These are phyloP conservation scores for Calosoma granatense DNA, from an alignment of 1,140 invertebrate genomes.

Conservation along the genomic window DNA sequence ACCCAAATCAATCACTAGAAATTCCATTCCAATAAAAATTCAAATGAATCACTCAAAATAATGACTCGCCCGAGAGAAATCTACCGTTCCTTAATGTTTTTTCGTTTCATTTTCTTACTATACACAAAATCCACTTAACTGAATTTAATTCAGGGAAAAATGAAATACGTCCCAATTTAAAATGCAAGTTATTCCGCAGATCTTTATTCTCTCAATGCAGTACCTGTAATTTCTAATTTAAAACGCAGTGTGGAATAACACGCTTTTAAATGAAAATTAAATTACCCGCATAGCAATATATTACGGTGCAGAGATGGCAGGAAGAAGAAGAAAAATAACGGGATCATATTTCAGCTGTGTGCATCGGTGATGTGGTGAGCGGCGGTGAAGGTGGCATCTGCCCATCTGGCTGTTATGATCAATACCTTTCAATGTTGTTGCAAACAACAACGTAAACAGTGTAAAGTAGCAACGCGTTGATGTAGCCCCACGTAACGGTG, in stretches of 20 bases:
- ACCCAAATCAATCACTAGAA: background rate
- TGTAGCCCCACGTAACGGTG: too few species aligned
- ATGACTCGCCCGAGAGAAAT: background rate
- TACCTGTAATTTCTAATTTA: too few species aligned
- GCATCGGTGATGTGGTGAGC: constrained; percentile 21
- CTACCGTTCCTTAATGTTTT: background rate
- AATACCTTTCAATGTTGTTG: background rate
- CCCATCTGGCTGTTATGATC: constrained; percentile 23
- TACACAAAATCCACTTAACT: background rate
- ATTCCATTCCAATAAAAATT: background rate
- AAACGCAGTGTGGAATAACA: too few species aligned
- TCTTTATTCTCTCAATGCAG: too few species aligned
- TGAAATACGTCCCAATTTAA: too few species aligned
- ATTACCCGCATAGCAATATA: background rate
- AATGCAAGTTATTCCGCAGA: too few species aligned
- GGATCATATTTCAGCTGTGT: background rate
- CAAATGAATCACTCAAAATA: background rate
- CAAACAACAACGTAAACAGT: background rate
- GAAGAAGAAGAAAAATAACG: constrained; percentile 4
- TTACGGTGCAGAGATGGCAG: too few species aligned
- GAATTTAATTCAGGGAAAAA: background rate
- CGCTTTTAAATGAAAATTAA: background rate
- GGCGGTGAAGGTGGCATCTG: constrained; percentile 26
- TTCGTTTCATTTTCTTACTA: background rate
- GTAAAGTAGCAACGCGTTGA: too few species aligned